These are phyloP conservation scores for Drosophila longiperda DNA, from an alignment of 2,888 invertebrate genomes.

Conservation along the genomic window DNA sequence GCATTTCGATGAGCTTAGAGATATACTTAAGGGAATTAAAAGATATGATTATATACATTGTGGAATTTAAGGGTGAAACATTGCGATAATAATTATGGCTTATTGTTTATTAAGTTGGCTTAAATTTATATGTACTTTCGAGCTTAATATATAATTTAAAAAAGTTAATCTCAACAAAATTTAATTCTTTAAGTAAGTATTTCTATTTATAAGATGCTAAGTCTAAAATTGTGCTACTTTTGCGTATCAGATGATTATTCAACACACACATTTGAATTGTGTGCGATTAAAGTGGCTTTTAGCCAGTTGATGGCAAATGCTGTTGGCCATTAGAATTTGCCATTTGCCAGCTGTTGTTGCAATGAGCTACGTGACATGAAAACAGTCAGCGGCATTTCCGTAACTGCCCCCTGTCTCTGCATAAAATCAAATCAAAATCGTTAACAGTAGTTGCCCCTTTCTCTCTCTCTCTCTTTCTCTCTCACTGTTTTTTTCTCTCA, in stretches of 20 bases:
- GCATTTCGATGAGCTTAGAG: conserved; percentile 10
- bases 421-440: conserved; percentile 60
- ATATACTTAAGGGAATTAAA: background rate
- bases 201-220: background rate
- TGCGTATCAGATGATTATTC: background rate
- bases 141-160: background rate
- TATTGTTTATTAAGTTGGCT: background rate
- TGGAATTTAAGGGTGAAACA: background rate
- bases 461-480: background rate
- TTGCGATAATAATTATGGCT: background rate
- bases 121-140: background rate
- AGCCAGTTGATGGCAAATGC: conserved; percentile 41
- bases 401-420: conserved; percentile 23
- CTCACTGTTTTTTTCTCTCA: background rate
- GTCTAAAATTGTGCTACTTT: background rate
- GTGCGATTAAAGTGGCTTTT: conserved; percentile 50
- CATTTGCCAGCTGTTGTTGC: conserved; percentile 50
- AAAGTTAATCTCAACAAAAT: background rate
- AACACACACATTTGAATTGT: conserved; percentile 1
- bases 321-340: conserved; percentile 54
- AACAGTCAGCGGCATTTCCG: conserved; percentile 35
- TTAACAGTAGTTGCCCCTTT: conserved; percentile 30
- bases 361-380: conserved; percentile 66
- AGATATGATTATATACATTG: conserved; percentile 1
- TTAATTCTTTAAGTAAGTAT: too few relatives aligned